Evolutionary conservation across 2,797 vertebrate genomes (phyloP).

Genomic region (Loriculus beryllinus): DNA sequence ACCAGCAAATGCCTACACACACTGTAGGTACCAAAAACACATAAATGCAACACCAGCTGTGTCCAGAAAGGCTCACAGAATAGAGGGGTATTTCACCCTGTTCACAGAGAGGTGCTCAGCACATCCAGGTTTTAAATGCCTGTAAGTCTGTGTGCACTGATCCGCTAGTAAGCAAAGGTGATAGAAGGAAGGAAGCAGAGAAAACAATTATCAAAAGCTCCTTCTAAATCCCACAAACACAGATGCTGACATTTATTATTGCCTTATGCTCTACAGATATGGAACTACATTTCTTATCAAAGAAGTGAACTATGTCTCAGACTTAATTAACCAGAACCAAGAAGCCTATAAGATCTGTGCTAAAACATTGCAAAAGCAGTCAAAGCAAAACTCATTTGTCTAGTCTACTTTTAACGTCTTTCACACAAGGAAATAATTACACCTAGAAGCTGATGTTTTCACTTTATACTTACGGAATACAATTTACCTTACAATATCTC

Average conservation of each 20-base stretch:
- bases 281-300: constrained; percentile 26
- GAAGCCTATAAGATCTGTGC: background rate
- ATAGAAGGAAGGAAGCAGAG: constrained; percentile 1
- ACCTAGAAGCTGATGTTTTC: background rate
- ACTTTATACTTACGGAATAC: background rate
- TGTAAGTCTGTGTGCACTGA: background rate
- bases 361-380: background rate
- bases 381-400: constrained; percentile 3
- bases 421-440: constrained; percentile 19
- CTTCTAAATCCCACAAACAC: constrained; percentile 24
- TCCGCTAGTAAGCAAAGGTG: background rate
- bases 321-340: constrained; percentile 42
- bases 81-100: background rate
- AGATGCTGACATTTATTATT: constrained; percentile 17
- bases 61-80: background rate
- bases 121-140: background rate
- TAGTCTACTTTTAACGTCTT: background rate
- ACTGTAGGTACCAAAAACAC: background rate
- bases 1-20: background rate
- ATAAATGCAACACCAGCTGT: background rate
- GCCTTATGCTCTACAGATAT: constrained; percentile 1
- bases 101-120: background rate
- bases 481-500: background rate
- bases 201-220: constrained; percentile 42
- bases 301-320: background rate